Percentiles rank a stretch among this genome's conserved stretches.
Conservation (phyloP, 2,797 vertebrate genomes). For the Netta rufina region DNA sequence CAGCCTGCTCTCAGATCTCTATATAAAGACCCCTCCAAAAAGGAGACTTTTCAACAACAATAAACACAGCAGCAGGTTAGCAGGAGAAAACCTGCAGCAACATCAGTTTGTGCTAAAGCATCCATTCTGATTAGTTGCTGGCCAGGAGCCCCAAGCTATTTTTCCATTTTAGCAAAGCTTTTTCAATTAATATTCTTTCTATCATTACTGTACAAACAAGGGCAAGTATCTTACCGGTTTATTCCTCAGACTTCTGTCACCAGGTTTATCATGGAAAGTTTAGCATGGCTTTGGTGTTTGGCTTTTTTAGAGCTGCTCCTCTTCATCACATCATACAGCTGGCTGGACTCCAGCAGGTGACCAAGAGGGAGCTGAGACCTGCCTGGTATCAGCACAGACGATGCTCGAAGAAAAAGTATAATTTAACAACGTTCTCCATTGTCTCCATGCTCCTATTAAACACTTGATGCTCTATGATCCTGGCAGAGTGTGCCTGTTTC, state of each 20-base stretch:
- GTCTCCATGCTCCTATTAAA: not conserved
- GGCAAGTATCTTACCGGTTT: not conserved
- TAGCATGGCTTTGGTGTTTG: not conserved
- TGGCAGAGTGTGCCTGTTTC: accelerated
- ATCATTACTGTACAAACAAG: not conserved
- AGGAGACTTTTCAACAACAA: not conserved
- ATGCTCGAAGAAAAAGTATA: not conserved
- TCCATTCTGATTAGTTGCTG: not conserved
- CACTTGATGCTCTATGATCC: not conserved
- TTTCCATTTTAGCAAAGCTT: not conserved
- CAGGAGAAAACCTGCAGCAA: not conserved
- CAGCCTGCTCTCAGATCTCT: not conserved
- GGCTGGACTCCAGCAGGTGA: not conserved
- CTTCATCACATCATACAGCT: not conserved
- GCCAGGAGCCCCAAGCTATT: not conserved
- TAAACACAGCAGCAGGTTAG: not conserved
- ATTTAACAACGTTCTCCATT: not conserved
- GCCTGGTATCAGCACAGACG: not conserved
- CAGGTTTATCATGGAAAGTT: not conserved
- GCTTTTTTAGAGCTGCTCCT: not conserved
- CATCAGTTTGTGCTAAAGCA: not conserved
- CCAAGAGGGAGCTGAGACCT: not conserved
- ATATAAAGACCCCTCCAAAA: not conserved
- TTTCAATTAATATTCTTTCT: not conserved
- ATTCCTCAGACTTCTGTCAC: not conserved